Percentiles rank a stretch among this genome's conserved stretches.
Conservation (phyloP, 2,888 invertebrate species). For the Brassicogethes aeneus region DNA sequence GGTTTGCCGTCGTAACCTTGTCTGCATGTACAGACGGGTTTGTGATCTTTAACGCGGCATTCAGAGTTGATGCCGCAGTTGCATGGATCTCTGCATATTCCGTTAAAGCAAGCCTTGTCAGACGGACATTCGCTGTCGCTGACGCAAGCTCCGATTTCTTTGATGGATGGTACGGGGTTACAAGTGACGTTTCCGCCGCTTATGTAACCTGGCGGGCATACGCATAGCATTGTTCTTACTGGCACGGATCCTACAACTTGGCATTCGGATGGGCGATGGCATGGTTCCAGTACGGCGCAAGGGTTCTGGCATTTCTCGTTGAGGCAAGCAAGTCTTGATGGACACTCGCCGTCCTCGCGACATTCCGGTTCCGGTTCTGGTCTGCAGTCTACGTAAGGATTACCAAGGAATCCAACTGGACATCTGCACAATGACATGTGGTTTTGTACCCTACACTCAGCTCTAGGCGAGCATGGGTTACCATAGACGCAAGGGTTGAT, state of each 20-base stretch:
- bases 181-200: conserved; percentile 77
- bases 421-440: conserved; percentile 83
- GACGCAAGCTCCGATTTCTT: conserved; percentile 58
- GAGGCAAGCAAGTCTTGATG: conserved; percentile 69
- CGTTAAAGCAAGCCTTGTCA: conserved; percentile 71
- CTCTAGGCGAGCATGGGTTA: conserved; percentile 67
- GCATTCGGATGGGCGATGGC: conserved; percentile 70
- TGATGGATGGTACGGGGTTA: conserved; percentile 55
- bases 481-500: conserved; percentile 73
- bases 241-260: conserved; percentile 73
- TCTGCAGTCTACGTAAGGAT: conserved; percentile 73
- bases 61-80: conserved; percentile 78
- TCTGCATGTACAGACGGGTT: conserved; percentile 78
- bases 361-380: conserved; percentile 69
- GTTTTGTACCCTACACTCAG: conserved; percentile 72
- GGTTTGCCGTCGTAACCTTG: conserved; percentile 81
- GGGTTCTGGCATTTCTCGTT: conserved; percentile 77
- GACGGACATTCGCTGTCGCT: conserved; percentile 69
- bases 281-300: conserved; percentile 68
- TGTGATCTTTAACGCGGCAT: conserved; percentile 76
- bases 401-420: conserved; percentile 64
- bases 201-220: conserved; percentile 81
- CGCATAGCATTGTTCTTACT: conserved; percentile 81
- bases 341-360: conserved; percentile 73
- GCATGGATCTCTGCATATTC: conserved; percentile 76